These are phyloP conservation scores for Chrosomus eos DNA, from an alignment of 2,797 vertebrate species.

Conservation along the genomic window DNA sequence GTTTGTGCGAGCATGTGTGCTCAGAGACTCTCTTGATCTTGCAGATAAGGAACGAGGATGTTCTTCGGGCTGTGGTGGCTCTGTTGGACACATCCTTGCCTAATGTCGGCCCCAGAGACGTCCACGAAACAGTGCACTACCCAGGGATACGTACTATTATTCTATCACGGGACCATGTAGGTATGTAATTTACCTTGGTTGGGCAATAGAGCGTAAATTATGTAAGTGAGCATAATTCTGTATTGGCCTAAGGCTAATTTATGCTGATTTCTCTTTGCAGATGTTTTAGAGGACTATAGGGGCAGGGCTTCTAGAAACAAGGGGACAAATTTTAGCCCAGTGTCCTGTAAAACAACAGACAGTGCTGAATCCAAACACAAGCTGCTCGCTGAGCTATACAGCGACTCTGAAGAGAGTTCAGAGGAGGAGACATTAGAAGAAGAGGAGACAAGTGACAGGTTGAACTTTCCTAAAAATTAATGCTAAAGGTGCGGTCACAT, in stretches of 20 bases:
- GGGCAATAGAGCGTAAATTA: neutral
- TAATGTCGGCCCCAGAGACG: conserved; percentile 48
- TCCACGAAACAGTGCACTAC: conserved; percentile 50
- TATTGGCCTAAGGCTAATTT: neutral
- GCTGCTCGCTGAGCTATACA: conserved; percentile 19
- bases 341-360: neutral
- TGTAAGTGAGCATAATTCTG: neutral
- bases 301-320: neutral
- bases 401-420: conserved; percentile 30
- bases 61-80: conserved; percentile 54
- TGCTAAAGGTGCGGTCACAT: neutral
- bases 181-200: conserved; percentile 29
- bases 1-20: neutral
- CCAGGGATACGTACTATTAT: conserved; percentile 52
- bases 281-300: conserved; percentile 36
- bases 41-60: conserved; percentile 54
- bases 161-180: conserved; percentile 52
- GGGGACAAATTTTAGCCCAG: neutral
- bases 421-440: conserved; percentile 6
- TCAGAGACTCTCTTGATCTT: conserved; percentile 27
- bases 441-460: conserved; percentile 7
- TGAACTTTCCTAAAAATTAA: neutral
- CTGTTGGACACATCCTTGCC: conserved; percentile 55
- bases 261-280: conserved; percentile 22
- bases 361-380: neutral